A percentile compares a stretch with the other conserved stretches of the same genome.
These are phyloP conservation scores for Lepisosteus oculatus DNA, from an alignment of 2,113 vertebrate species.

Conservation along the genomic window DNA sequence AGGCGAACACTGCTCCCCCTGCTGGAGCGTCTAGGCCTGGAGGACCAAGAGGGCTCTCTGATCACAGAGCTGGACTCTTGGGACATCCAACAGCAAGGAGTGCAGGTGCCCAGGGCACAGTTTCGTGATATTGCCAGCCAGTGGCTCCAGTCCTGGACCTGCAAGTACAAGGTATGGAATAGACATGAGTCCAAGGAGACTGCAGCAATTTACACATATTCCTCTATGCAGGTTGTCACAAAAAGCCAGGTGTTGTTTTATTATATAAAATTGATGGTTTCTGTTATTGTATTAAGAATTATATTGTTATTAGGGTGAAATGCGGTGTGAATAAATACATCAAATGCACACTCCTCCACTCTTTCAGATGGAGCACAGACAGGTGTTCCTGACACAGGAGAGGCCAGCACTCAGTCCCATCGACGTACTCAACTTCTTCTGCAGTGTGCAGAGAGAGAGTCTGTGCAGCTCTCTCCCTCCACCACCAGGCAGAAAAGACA, in stretches of 20 bases:
- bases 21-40: constrained; percentile 39
- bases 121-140: constrained; percentile 35
- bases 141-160: constrained; percentile 52
- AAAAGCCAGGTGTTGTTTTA: no score
- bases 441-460: constrained; percentile 32
- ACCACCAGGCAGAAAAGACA: constrained; percentile 25
- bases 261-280: not conserved
- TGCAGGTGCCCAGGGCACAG: constrained; percentile 21
- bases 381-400: constrained; percentile 11
- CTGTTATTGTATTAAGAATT: not conserved
- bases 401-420: constrained; percentile 15
- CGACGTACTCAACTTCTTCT: constrained; percentile 56
- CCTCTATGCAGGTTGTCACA: no score
- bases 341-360: not conserved
- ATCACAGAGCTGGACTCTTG: constrained; percentile 39
- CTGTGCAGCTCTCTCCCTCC: constrained; percentile 9
- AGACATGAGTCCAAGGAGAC: no score
- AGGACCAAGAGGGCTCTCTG: constrained; percentile 45
- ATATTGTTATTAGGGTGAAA: not conserved
- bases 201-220: no score
- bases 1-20: constrained; percentile 17
- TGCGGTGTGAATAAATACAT: not conserved
- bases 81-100: constrained; percentile 24
- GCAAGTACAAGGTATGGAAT: constrained; percentile 48
- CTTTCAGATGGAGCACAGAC: constrained; percentile 30